phyloP scores from a whole-genome alignment of 2,797 vertebrate genomes.

The Neomorphus geoffroyi region DNA sequence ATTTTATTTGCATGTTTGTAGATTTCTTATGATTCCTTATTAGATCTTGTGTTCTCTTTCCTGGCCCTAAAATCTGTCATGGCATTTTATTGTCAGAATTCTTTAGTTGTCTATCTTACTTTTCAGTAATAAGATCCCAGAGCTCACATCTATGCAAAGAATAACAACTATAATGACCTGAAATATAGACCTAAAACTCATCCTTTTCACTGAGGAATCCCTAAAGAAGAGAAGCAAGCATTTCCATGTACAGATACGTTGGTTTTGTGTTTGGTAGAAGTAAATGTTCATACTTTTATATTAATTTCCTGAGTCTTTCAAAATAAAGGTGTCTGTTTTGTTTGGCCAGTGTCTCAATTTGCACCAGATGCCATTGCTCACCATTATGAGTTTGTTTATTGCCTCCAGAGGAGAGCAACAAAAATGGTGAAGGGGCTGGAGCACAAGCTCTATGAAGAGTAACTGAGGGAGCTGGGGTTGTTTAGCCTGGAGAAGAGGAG shows the following conservation, averaged over 20 bases:
- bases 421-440: no score
- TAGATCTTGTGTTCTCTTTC: background rate
- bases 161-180: background rate
- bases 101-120: background rate
- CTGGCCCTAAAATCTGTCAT: background rate
- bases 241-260: background rate
- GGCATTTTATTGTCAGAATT: background rate
- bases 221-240: background rate
- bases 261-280: background rate
- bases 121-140: constrained; percentile 9
- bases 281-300: background rate
- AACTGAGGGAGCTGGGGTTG: no score
- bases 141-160: background rate
- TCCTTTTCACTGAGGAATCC: background rate
- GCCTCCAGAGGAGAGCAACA: no score
- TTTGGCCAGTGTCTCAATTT: background rate
- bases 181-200: background rate
- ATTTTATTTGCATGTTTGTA: background rate
- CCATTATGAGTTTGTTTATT: background rate
- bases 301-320: background rate
- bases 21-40: background rate
- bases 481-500: no score
- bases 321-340: background rate
- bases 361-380: background rate
- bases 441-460: no score